phyloP scores from a whole-genome alignment of 2,113 vertebrate species.

The Phyllopteryx taeniolatus region DNA sequence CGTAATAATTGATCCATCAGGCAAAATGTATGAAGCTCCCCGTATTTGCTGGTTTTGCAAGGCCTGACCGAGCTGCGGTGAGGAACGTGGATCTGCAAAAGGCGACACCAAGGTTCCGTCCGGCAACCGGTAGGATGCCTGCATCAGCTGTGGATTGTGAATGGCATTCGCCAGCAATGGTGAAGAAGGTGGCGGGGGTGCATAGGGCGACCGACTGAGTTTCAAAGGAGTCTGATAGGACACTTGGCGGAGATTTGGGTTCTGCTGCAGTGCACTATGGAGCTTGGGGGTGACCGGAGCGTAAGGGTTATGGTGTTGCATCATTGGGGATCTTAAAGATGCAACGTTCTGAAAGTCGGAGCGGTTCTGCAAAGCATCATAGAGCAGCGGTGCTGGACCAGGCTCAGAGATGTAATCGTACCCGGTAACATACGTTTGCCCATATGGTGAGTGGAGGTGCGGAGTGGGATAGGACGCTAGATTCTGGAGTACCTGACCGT shows the following conservation, averaged over 20 bases:
- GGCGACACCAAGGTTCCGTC: conserved; percentile 61
- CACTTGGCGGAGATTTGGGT: conserved; percentile 64
- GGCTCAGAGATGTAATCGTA: conserved; percentile 72
- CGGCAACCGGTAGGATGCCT: conserved; percentile 66
- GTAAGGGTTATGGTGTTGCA: conserved; percentile 51
- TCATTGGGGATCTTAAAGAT: conserved; percentile 55
- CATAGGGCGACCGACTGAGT: conserved; percentile 44
- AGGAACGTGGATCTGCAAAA: conserved; percentile 47
- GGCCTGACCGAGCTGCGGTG: conserved; percentile 62
- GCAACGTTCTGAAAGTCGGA: conserved; percentile 50
- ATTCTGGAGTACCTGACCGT: conserved; percentile 55
- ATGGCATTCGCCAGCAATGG: conserved; percentile 66
- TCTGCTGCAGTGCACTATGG: conserved; percentile 65
- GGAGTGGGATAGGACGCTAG: conserved; percentile 54
- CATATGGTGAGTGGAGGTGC: conserved; percentile 56
- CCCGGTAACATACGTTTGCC: conserved; percentile 62
- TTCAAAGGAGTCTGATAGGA: conserved; percentile 62
- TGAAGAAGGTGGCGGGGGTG: conserved; percentile 50
- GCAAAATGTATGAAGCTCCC: conserved; percentile 64
- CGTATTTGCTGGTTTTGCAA: conserved; percentile 69
- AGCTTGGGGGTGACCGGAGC: conserved; percentile 57
- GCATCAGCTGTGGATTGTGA: conserved; percentile 60
- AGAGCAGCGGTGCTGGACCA: conserved; percentile 62
- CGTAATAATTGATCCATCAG: conserved; percentile 63
- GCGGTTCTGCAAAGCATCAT: conserved; percentile 68